Evolutionary conservation across 2,797 vertebrate genomes (phyloP).

Genomic region (Poecilia picta): DNA sequence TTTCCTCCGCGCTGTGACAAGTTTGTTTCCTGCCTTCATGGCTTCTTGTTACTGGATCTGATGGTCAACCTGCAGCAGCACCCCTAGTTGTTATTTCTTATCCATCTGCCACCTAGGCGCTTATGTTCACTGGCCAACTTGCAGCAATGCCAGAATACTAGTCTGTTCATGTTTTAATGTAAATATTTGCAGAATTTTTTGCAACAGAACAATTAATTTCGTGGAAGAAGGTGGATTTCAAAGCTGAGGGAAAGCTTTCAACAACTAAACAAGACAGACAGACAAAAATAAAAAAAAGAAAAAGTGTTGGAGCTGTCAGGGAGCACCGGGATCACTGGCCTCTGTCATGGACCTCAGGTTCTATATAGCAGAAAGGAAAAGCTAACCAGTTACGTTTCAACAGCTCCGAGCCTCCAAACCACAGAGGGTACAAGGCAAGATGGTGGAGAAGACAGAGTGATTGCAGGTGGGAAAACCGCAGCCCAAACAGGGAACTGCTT

Average conservation of each 20-base stretch:
- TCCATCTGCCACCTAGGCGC: not conserved
- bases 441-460: slow-evolving; percentile 23
- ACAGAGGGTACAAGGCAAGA: slow-evolving; percentile 6
- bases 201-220: not conserved
- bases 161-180: not conserved
- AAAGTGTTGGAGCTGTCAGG: slow-evolving; percentile 38
- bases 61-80: not conserved
- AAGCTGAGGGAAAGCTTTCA: not conserved
- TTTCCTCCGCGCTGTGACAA: not conserved
- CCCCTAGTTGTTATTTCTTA: not conserved
- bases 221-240: not conserved
- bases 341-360: slow-evolving; percentile 45
- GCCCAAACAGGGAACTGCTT: slow-evolving; percentile 21
- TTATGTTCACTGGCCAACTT: not conserved
- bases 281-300: slow-evolving; percentile 11
- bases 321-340: slow-evolving; percentile 34
- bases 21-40: not conserved
- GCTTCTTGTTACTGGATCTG: not conserved
- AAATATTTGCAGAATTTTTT: not conserved
- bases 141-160: not conserved
- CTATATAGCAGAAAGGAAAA: slow-evolving; percentile 42
- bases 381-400: slow-evolving; percentile 23
- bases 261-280: slow-evolving; percentile 6
- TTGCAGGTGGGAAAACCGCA: slow-evolving; percentile 29
- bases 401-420: slow-evolving; percentile 40